Base-by-base conservation (phyloP, 92 coral and sea anemone genomes). In the Chrysogorgia sp. region DNA sequence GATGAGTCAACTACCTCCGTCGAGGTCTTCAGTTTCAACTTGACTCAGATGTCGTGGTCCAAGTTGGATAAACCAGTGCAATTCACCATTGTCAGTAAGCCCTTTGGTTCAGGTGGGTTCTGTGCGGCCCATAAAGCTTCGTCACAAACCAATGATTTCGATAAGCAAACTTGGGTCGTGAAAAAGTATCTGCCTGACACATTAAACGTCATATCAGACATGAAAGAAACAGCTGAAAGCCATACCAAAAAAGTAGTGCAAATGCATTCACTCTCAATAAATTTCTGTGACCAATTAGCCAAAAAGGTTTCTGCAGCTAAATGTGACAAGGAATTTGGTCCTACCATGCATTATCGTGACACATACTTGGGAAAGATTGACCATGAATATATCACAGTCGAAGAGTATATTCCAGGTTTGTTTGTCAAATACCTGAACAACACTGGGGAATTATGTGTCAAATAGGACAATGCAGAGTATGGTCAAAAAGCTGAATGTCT, bases 21-120 rank as follows among this genome's bases (percentile, higher is more conserved):
- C 50, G 84, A 78, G 71, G 40, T 84, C 75, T 34, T 58, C 22
- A 66, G 75, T 17, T 84, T 84, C 63, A 79, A 74, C 45, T 33
- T 83, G 22, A 40, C 58, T 23, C 65, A 76, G 37, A 68, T 79
- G 84, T 50, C 64, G 33, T 84, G 84, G 88, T 78, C 88, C 37
- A 34, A 35, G 41, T 50, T 58, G 55, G 57, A 60, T 22, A 35
- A 24, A 10, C 37, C 67, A 32, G 82, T 83, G n/a, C 67, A 83
- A 63, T 83, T 83, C 35, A 56, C 40, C 55, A 52, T 70, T 45
- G 63, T 57, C 58, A 85, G 64, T 9, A 71, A 80, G 9, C 71
- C 85, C 24, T 71, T 85, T 85, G 82, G 56, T 33, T 62, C 58
- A 43, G 83, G 83, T 32, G 76, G 76, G 10, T 70, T 70, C 40